These are phyloP conservation scores for Pipra filicauda DNA, from an alignment of 2,113 vertebrate species.

Conservation along the genomic window DNA sequence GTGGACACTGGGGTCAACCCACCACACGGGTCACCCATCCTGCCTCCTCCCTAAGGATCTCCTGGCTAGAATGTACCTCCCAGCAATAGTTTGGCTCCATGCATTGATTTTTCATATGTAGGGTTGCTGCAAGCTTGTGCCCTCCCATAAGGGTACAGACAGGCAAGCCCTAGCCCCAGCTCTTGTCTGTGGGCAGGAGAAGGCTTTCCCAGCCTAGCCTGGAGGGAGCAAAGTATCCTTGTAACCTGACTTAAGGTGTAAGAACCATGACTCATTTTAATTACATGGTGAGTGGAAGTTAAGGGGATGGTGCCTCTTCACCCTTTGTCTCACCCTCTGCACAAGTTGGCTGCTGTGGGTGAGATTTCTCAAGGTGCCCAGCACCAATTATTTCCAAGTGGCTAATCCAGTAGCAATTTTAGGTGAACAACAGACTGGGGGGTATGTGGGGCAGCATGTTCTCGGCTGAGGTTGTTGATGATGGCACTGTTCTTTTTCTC, in stretches of 20 bases:
- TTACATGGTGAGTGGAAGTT: background rate
- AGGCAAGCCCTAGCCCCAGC: fast-evolving
- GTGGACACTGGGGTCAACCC: background rate
- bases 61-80: background rate
- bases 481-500: background rate
- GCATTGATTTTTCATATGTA: background rate
- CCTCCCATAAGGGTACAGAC: background rate
- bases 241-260: background rate
- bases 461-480: background rate
- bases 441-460: background rate
- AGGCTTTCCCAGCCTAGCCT: background rate
- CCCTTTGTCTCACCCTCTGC: background rate
- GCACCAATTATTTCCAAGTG: background rate
- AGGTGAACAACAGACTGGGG: background rate
- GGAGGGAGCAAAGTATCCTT: background rate
- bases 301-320: background rate
- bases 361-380: background rate
- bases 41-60: background rate
- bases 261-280: background rate
- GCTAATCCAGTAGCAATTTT: background rate
- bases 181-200: background rate
- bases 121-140: background rate
- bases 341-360: background rate
- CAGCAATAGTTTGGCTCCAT: background rate
- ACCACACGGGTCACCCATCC: background rate